These are phyloP conservation scores for Schizopygopsis malacanthus DNA, from an alignment of 2,797 vertebrate species.

Conservation along the genomic window DNA sequence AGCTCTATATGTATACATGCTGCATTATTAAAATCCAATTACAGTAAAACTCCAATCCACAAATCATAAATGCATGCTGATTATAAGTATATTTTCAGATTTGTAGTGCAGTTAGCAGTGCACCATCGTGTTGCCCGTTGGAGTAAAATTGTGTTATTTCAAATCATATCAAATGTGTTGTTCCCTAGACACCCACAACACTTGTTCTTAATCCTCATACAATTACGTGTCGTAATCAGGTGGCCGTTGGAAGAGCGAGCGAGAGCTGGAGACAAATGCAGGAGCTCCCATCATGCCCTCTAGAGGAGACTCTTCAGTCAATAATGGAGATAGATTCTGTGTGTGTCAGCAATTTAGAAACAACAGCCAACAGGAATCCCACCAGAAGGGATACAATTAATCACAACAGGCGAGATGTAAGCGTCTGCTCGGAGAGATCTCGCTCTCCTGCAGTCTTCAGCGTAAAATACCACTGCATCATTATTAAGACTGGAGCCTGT, in stretches of 20 bases:
- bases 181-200: constrained; percentile 37
- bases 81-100: background rate
- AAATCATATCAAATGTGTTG: constrained; percentile 30
- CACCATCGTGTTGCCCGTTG: too few species aligned
- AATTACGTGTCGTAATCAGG: constrained; percentile 41
- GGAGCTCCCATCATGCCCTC: constrained; percentile 43
- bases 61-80: background rate
- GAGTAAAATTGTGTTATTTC: constrained; percentile 7
- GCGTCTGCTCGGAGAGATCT: constrained; percentile 20
- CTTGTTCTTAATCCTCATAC: constrained; percentile 41
- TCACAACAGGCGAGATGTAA: constrained; percentile 47
- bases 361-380: constrained; percentile 55
- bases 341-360: constrained; percentile 58
- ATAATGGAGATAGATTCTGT: constrained; percentile 52
- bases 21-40: background rate
- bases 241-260: constrained; percentile 25
- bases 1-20: background rate
- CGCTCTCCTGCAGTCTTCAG: constrained; percentile 12
- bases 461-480: constrained; percentile 34
- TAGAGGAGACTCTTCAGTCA: constrained; percentile 50
- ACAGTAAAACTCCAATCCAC: background rate
- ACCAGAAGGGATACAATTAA: constrained; percentile 60
- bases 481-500: constrained; percentile 39
- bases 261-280: constrained; percentile 36
- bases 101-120: background rate